Evolutionary conservation across 2,113 vertebrate species (phyloP).

Genomic region (Myotis yumanensis): DNA sequence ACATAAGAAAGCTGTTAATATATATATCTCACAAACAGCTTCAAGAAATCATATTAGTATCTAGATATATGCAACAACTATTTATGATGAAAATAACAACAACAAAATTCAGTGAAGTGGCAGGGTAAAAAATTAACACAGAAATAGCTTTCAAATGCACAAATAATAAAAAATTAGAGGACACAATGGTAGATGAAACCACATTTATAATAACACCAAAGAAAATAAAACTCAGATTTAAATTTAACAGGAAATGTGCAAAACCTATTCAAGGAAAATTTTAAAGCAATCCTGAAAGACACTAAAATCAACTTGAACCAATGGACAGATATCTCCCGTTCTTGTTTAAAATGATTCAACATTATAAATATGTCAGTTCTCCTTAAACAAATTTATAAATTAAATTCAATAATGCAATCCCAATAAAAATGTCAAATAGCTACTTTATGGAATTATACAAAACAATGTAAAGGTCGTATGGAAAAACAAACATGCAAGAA

Average conservation of each 20-base stretch:
- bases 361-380: conserved; percentile 8
- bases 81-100: conserved; percentile 27
- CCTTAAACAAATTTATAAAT: neutral
- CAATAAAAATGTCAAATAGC: neutral
- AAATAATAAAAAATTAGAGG: neutral
- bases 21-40: neutral
- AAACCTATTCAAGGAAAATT: neutral
- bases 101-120: neutral
- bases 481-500: neutral
- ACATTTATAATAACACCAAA: neutral
- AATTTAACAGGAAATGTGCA: neutral
- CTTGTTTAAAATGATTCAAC: neutral
- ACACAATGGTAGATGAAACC: neutral
- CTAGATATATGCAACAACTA: neutral
- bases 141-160: neutral
- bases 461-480: neutral
- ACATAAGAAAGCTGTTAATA: conserved; percentile 7
- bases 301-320: neutral
- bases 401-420: neutral
- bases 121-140: neutral
- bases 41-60: neutral
- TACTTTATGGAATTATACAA: conserved; percentile 4
- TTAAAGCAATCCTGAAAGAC: neutral
- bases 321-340: neutral
- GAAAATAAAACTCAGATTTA: conserved; percentile 19